These are phyloP conservation scores for Syngnathoides biaculeatus DNA, from an alignment of 2,113 vertebrate genomes.

Conservation along the genomic window DNA sequence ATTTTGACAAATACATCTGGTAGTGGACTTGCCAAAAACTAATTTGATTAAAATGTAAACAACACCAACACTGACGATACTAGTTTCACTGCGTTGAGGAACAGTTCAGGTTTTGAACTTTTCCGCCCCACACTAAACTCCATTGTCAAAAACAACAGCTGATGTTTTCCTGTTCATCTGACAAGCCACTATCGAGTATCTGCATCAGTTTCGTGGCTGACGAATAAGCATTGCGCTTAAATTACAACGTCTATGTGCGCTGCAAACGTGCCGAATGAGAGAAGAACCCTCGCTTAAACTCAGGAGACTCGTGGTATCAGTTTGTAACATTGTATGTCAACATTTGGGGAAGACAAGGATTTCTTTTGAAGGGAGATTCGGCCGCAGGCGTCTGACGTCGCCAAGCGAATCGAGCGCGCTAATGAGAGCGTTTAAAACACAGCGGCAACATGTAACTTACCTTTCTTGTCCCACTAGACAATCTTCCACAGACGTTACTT, in stretches of 20 bases:
- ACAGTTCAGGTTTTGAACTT: neutral
- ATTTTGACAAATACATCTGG: neutral
- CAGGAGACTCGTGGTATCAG: neutral
- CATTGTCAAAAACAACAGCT: conserved; percentile 12
- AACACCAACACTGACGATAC: conserved; percentile 10
- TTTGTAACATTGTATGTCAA: neutral
- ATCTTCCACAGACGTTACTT: conserved; percentile 60
- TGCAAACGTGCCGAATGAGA: conserved; percentile 13
- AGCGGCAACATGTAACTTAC: conserved; percentile 55
- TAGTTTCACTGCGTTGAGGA: neutral
- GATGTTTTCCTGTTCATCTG: neutral
- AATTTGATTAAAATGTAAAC: neutral
- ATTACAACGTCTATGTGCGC: conserved; percentile 5
- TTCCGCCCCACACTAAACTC: neutral
- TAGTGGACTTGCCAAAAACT: conserved; percentile 13
- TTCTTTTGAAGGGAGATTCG: conserved; percentile 45
- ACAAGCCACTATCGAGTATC: neutral
- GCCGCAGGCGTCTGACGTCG: conserved; percentile 5
- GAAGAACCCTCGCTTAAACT: neutral
- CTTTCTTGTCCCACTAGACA: conserved; percentile 63
- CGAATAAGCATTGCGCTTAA: conserved; percentile 48
- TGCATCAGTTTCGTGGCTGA: neutral
- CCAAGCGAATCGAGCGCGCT: conserved; percentile 36
- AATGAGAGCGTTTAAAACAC: conserved; percentile 33
- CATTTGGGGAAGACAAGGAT: conserved; percentile 6